phyloP scores from a whole-genome alignment of 2,797 vertebrate genomes.

The Propithecus perrieri region DNA sequence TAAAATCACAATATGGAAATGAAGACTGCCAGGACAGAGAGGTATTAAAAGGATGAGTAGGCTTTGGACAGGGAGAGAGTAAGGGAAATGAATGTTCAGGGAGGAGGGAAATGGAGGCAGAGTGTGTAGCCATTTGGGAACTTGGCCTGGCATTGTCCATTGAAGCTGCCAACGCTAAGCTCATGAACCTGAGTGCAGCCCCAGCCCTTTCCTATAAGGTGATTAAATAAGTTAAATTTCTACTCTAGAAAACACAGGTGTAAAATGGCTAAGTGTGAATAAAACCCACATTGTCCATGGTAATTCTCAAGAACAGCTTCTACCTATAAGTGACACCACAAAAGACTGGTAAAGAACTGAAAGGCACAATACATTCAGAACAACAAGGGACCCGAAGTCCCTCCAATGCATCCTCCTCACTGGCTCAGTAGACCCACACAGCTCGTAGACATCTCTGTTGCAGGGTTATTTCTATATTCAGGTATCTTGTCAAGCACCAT shows the following conservation, averaged over 20 bases:
- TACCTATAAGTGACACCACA: background rate
- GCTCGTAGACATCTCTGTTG: background rate
- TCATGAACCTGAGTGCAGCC: background rate
- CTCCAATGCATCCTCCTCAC: background rate
- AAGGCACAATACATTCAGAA: background rate
- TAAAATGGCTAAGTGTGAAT: background rate
- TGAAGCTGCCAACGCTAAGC: background rate
- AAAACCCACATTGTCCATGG: background rate
- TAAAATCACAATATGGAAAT: background rate
- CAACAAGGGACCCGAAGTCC: background rate
- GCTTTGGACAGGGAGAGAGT: background rate
- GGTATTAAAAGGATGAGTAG: background rate
- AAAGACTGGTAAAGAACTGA: background rate
- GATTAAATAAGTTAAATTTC: background rate
- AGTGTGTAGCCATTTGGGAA: rapidly evolving
- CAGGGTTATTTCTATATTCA: background rate
- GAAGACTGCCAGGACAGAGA: background rate
- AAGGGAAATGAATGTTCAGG: too few species aligned
- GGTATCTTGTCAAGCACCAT: background rate
- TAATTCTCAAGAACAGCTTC: background rate
- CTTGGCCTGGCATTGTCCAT: too few species aligned
- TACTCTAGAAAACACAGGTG: background rate
- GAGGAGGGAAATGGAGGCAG: background rate
- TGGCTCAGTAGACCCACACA: background rate
- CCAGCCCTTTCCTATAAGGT: background rate